A percentile compares a stretch with the other conserved stretches of the same genome.
These are phyloP conservation scores for Vireo altiloquus DNA, from an alignment of 2,113 vertebrate genomes.

Conservation along the genomic window DNA sequence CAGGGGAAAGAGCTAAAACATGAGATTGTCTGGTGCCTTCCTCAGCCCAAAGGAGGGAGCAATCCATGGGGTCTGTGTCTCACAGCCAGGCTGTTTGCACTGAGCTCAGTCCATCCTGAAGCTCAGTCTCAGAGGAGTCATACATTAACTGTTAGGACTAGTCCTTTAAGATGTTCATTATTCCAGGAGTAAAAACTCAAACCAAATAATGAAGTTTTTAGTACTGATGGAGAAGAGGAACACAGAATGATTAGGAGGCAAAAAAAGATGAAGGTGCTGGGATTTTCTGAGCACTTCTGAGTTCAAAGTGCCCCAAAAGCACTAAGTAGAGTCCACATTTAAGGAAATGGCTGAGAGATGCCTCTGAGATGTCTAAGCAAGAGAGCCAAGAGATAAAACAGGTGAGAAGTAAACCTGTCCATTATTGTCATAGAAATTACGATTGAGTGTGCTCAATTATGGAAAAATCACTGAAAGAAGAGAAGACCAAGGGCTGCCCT, in stretches of 20 bases:
- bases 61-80: background rate
- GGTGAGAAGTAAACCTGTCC: background rate
- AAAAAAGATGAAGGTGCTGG: background rate
- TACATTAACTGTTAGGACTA: background rate
- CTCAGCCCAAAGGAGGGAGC: background rate
- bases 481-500: background rate
- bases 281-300: background rate
- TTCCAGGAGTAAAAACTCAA: background rate
- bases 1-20: background rate
- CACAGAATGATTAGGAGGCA: background rate
- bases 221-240: background rate
- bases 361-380: background rate
- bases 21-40: background rate
- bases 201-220: background rate
- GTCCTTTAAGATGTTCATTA: background rate
- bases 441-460: background rate
- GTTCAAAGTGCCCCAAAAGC: background rate
- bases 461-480: background rate
- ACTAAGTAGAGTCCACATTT: background rate
- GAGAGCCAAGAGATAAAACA: background rate
- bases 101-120: background rate
- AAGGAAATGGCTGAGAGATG: background rate
- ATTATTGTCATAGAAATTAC: background rate
- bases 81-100: background rate
- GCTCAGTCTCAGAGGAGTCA: background rate